Evolutionary conservation across 2,113 vertebrate genomes (phyloP), one percentile per base, ranked within the genome.

Genomic region (Nannospalax galili): DNA sequence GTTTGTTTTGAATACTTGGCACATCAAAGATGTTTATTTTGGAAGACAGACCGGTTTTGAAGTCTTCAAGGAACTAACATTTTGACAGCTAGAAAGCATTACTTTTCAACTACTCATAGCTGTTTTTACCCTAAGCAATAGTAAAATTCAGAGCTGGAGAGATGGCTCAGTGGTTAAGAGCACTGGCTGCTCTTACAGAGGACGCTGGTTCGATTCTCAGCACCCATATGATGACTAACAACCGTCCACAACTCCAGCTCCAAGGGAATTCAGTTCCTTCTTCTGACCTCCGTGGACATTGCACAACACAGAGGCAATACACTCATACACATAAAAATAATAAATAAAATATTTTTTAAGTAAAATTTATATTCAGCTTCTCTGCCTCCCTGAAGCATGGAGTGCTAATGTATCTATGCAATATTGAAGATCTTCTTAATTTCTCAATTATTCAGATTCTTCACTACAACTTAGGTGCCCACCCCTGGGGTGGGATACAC

Each of bases 1-100:
- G 7, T 94, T 95, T 88, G 62, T 91, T 92, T 7, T 72, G 72
- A 89, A 80, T 45, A 82, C 32, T 48, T 87, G 65, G 60, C 84
- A 40, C 48, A 22, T 14, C 52, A n/a, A 88, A 88, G 65, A 90
- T 69, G 64, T 19, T 87, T 77, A 35, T 81, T 93, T 94, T 79
- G 93, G n/a, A 84, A 96, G 26, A 88, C 84, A 94, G 32, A 70
- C 45, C 78, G 12, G 74, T 32, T 67, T 56, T 72, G 32, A 92
- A 88, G 84, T 77, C 90, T 89, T 92, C 89, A 64, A 26, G 67
- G 75, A 84, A 69, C 72, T 80, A 73, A 94, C 35, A 26, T 48
- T 92, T 94, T 79, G 52, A 82, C 17, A 58, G 35, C 72, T 81
- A 67, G 40, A 82, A 92, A 92, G 84, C 84, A 60, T 60, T 74